phyloP scores from a whole-genome alignment of 2,113 vertebrate species.

The Malurus cyaneus region DNA sequence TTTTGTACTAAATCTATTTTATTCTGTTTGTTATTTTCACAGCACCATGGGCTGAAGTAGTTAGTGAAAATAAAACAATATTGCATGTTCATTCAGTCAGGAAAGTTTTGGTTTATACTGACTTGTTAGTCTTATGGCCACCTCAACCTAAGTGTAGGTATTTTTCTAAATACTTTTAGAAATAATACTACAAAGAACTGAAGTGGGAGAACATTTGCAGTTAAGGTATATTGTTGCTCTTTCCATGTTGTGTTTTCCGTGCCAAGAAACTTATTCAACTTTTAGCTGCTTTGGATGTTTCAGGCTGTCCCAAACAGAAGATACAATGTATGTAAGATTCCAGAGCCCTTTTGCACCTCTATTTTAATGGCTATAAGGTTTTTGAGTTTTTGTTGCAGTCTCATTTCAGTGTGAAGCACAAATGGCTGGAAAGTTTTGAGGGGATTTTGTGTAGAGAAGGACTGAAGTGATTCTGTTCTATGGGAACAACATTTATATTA shows the following conservation, averaged over 20 bases:
- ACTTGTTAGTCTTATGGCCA: not conserved
- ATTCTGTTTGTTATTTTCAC: constrained; percentile 35
- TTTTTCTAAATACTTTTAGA: not conserved
- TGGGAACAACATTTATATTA: not conserved
- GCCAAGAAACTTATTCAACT: not conserved
- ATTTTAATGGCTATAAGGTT: not conserved
- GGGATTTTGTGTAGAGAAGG: not conserved
- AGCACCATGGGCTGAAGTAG: not conserved
- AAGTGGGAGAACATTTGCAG: not conserved
- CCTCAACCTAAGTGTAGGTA: not conserved
- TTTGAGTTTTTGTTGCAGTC: not conserved
- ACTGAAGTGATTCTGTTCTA: not conserved
- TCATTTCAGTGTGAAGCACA: not conserved
- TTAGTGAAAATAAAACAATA: constrained; percentile 33
- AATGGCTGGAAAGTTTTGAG: not conserved
- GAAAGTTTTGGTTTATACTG: not conserved
- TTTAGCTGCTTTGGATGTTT: not conserved
- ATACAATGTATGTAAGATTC: not conserved
- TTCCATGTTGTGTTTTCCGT: not conserved
- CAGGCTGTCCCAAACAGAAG: not conserved
- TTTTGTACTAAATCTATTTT: constrained; percentile 31
- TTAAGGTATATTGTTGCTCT: not conserved
- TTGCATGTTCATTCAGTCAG: not conserved
- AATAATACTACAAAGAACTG: not conserved
- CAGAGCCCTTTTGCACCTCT: not conserved